Base-by-base conservation (phyloP, 1,140 invertebrate species). In the Holcopasites calliopsidis region DNA sequence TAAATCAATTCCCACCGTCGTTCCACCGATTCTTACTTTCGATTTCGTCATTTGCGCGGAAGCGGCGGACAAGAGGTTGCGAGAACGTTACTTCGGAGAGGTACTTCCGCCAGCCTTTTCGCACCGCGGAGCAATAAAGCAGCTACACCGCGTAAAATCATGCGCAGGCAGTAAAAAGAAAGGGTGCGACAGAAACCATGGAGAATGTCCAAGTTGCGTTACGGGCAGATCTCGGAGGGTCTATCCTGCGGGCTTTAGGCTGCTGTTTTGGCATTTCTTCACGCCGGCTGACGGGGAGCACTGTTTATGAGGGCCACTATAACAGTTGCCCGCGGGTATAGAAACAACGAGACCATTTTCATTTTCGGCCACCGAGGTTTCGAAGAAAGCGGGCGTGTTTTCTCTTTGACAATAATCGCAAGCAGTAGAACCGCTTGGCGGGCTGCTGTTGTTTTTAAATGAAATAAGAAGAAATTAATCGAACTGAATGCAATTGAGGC, bases 221-320 rank as follows among this genome's bases (percentile, higher is more conserved):
- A 18, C 42, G 42, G 58, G 61, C 54, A 44, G 69, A 64, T 77
- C 75, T 78, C 69, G 75, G 57, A 65, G 70, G 80, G 69, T 77
- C 73, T 82, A 82, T 78, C 69, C 79, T 52, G 79, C 50, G 80
- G 79, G 38, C 68, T 72, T 71, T 38, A 31, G 54, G 10, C 80
- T 62, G 75, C 79, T 78, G 69, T 74, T 82, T 65, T 74, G 75
- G 26, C 38, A 55, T 74, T 66, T 66, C 80, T 74, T 42, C 78
- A 31, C 42, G 62, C 23, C 16, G 44, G 58, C 64, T 49, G 26
- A 64, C 64, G 3, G 28, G 42, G 50, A 40, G 35, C 54, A 49
- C 57, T 77, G 71, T 77, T 78, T 82, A 82, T 65, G 44, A 49
- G 33, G 31, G 60, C 64, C 33, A 49, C 42, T 69, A 68, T 70